These are phyloP conservation scores for Lepidocolaptes lacrymiger DNA, from an alignment of 2,797 vertebrate species.

Conservation along the genomic window DNA sequence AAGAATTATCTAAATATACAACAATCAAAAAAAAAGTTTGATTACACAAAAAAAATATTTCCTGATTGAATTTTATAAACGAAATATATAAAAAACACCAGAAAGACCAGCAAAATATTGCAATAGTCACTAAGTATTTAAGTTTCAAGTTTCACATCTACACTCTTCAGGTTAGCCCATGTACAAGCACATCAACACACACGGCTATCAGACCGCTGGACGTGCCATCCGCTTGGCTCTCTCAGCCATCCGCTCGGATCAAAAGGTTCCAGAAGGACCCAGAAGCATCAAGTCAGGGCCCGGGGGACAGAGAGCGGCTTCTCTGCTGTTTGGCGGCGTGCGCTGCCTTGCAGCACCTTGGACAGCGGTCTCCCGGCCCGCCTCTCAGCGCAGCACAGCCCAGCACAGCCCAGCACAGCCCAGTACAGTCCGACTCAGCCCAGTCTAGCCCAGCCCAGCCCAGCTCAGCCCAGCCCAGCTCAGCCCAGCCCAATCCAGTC, in stretches of 20 bases:
- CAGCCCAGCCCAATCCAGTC: rapidly evolving
- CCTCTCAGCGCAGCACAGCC: rapidly evolving
- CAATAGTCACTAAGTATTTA: rapidly evolving
- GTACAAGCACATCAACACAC: not conserved
- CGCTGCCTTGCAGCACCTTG: not conserved
- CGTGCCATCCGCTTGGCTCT: not conserved
- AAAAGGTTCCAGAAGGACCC: not conserved
- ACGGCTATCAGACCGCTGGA: not conserved
- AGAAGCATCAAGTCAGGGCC: too few species aligned
- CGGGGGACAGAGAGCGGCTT: not conserved
- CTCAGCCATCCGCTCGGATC: not conserved
- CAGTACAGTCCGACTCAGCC: too few species aligned
- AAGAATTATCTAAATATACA: not conserved
- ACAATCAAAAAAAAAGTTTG: not conserved
- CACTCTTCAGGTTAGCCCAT: not conserved
- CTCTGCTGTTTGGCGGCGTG: rapidly evolving
- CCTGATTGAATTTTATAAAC: not conserved
- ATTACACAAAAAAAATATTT: not conserved
- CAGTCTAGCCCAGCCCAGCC: not conserved
- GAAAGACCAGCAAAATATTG: not conserved
- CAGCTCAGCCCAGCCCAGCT: rapidly evolving
- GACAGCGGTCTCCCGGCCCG: not conserved
- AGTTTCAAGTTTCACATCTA: not conserved
- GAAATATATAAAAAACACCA: not conserved
- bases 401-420: rapidly evolving